These are phyloP conservation scores for Cochlearius cochlearius DNA, from an alignment of 2,113 vertebrate species.

Conservation along the genomic window DNA sequence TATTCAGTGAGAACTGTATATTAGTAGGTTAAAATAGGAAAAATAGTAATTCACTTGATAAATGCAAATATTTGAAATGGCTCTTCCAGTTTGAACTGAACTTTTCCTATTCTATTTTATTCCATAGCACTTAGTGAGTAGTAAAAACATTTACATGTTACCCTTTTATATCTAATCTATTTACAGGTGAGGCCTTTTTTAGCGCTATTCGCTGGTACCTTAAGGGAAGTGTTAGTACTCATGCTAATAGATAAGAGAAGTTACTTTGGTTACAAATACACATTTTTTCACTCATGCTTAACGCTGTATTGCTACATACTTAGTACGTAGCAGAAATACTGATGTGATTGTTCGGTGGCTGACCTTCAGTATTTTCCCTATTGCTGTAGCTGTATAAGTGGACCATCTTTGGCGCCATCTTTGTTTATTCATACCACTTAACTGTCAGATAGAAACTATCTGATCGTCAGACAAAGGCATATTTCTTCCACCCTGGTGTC, in stretches of 20 bases:
- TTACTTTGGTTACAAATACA: background rate
- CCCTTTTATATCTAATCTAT: background rate
- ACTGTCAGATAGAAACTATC: background rate
- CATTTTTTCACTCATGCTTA: background rate
- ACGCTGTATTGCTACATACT: background rate
- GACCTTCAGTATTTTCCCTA: background rate
- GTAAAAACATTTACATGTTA: background rate
- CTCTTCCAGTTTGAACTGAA: background rate
- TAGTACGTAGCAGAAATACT: background rate
- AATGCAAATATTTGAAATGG: background rate
- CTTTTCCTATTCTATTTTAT: background rate
- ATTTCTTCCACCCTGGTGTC: background rate
- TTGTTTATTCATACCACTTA: background rate
- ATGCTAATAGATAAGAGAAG: background rate
- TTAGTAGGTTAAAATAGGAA: background rate
- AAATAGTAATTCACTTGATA: background rate
- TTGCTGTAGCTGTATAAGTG: background rate
- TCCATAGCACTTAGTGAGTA: background rate
- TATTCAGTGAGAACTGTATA: background rate
- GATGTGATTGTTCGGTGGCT: background rate
- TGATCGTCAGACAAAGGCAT: background rate
- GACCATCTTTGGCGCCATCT: background rate
- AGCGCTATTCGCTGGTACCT: background rate
- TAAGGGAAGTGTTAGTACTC: background rate
- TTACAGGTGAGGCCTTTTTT: background rate